These are phyloP conservation scores for Dipodomys stephensi DNA, from an alignment of 2,113 vertebrate genomes.

Conservation along the genomic window DNA sequence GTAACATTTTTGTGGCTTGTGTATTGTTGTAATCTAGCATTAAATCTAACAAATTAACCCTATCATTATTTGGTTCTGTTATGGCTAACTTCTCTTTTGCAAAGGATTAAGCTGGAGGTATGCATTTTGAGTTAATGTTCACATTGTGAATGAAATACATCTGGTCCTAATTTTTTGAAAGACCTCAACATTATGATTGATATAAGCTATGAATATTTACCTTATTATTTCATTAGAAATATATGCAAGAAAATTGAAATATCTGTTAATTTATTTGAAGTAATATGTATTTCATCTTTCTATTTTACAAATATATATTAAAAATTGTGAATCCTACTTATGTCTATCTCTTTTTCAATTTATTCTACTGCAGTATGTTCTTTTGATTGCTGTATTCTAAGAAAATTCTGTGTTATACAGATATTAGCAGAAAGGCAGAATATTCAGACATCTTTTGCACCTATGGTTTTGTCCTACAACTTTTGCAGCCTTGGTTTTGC, in stretches of 20 bases:
- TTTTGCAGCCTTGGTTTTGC: neutral
- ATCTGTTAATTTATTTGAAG: neutral
- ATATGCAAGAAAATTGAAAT: neutral
- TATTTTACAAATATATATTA: neutral
- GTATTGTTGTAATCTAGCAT: constrained; percentile 14
- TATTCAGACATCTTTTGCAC: neutral
- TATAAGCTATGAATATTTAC: neutral
- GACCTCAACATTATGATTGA: neutral
- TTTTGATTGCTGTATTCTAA: neutral
- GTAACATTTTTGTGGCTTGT: constrained; percentile 9
- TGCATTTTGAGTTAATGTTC: neutral
- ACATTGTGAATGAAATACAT: neutral
- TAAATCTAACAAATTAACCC: neutral
- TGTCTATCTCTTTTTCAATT: neutral
- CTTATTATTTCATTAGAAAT: neutral
- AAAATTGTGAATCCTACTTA: neutral
- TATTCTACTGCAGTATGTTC: neutral
- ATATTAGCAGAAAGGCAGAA: neutral
- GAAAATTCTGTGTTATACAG: neutral
- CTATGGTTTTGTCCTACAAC: neutral
- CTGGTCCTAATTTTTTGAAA: neutral
- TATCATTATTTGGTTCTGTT: neutral
- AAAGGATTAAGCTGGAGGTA: neutral
- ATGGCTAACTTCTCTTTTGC: neutral
- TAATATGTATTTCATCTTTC: neutral